phyloP scores from a whole-genome alignment of 2,113 vertebrate species.

The Ptychochromis oligacanthus region DNA sequence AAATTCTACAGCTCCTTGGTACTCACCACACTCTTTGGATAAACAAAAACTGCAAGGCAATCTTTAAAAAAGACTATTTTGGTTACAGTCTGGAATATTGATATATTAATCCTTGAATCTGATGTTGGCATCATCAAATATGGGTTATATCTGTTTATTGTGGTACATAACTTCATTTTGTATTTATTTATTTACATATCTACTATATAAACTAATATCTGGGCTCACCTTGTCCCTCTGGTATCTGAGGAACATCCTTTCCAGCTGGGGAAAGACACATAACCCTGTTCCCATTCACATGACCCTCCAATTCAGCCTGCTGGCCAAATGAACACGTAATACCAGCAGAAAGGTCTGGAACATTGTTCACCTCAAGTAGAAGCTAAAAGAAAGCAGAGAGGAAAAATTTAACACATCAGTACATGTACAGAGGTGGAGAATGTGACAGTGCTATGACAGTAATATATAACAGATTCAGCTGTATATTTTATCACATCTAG shows the following conservation, averaged over 20 bases:
- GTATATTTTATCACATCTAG: not conserved
- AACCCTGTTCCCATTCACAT: slow-evolving; percentile 86
- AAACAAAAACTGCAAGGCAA: slow-evolving; percentile 27
- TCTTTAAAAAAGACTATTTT: not conserved
- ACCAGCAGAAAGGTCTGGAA: slow-evolving; percentile 87
- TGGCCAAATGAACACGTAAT: slow-evolving; percentile 90
- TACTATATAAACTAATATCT: not conserved
- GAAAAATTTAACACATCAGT: not conserved
- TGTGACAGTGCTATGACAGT: not conserved
- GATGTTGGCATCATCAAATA: not conserved
- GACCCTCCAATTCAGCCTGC: slow-evolving; percentile 87
- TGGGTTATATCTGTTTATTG: not conserved
- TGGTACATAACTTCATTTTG: not conserved
- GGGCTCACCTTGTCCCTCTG: slow-evolving; percentile 87
- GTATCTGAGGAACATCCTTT: slow-evolving; percentile 89
- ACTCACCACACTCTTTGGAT: slow-evolving; percentile 34
- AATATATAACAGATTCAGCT: not conserved
- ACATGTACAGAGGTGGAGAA: not conserved
- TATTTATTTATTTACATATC: not conserved
- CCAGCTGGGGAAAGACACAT: slow-evolving; percentile 88
- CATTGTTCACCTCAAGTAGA: slow-evolving; percentile 86
- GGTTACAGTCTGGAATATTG: slow-evolving; percentile 4
- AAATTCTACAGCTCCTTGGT: slow-evolving; percentile 39
- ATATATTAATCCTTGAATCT: not conserved
- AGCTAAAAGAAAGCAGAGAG: slow-evolving; percentile 76